These are phyloP conservation scores for Mustelus asterias DNA, from an alignment of 2,113 vertebrate species.

Conservation along the genomic window DNA sequence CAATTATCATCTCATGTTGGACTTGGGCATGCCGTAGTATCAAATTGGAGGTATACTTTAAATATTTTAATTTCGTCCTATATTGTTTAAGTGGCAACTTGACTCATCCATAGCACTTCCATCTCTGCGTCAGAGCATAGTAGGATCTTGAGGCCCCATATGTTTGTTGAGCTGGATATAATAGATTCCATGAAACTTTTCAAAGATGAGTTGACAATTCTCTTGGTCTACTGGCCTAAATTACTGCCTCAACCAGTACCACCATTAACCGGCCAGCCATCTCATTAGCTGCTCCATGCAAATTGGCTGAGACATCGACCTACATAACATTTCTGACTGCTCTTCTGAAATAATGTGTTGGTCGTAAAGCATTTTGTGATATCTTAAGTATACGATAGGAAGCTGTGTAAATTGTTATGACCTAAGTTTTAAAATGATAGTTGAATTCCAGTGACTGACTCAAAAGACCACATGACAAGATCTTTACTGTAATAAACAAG, in stretches of 20 bases:
- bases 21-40: not conserved
- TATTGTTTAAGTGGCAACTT: not conserved
- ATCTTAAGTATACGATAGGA: not conserved
- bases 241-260: not conserved
- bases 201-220: not conserved
- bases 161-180: not conserved
- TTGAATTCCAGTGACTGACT: too few relatives aligned
- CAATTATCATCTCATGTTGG: not conserved
- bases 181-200: not conserved
- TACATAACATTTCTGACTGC: not conserved
- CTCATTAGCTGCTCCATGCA: not conserved
- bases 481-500: too few relatives aligned
- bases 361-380: not conserved
- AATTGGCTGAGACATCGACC: not conserved
- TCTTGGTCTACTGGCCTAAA: not conserved
- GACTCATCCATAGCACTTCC: not conserved
- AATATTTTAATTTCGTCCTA: not conserved
- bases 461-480: too few relatives aligned
- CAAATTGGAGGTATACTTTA: not conserved
- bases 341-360: not conserved
- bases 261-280: not conserved
- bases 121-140: not conserved
- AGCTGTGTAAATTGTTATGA: too few relatives aligned
- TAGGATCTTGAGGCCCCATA: not conserved
- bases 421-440: too few relatives aligned